phyloP scores from a whole-genome alignment of 2,113 vertebrate species.

The Cricetomys ansorgei region DNA sequence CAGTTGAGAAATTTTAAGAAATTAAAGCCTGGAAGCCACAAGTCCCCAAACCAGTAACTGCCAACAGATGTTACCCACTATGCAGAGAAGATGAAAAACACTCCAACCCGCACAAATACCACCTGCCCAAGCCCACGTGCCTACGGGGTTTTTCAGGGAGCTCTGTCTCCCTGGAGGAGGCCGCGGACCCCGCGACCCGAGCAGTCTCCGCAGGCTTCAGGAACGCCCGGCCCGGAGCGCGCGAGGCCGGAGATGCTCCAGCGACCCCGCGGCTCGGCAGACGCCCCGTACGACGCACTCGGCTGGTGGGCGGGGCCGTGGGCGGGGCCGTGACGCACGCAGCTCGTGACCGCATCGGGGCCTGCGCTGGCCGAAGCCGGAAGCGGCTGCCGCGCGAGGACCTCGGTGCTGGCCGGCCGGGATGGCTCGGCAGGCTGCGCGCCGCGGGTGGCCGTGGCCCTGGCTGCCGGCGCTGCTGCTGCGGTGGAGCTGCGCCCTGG shows the following conservation, averaged over 20 bases:
- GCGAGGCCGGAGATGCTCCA: no score
- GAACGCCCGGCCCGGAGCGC: neutral
- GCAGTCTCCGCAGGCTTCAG: neutral
- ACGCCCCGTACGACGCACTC: no score
- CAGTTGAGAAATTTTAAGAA: neutral
- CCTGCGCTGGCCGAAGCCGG: conserved; percentile 70
- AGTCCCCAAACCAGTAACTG: neutral
- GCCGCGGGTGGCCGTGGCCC: neutral
- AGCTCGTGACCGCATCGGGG: conserved; percentile 38
- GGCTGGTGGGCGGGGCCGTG: no score
- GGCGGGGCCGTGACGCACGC: conserved; percentile 63
- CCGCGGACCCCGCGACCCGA: no score
- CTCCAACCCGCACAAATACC: neutral
- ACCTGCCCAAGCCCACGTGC: neutral
- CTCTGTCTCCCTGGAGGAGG: neutral
- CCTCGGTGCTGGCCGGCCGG: neutral
- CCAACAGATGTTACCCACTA: neutral
- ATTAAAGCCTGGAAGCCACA: neutral
- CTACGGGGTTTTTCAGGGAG: neutral
- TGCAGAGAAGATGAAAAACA: neutral
- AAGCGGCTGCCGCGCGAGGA: neutral
- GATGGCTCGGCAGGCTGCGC: conserved; percentile 37
- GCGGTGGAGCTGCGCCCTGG: conserved; percentile 4
- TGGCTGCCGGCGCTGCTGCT: neutral
- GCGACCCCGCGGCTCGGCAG: neutral